Evolutionary conservation across 2,797 vertebrate species (phyloP).

Genomic region (Eutrigla gurnardus): DNA sequence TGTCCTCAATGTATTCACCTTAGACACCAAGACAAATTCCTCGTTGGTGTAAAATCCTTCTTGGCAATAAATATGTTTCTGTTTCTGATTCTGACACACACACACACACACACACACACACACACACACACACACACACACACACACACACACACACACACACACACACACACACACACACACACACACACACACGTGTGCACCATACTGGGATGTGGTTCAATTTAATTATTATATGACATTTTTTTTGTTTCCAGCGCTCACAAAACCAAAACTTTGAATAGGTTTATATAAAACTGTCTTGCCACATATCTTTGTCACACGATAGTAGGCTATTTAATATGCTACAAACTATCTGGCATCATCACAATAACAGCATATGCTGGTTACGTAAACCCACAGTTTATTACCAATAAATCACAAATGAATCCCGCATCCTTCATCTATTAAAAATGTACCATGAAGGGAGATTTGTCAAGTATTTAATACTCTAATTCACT

Average conservation of each 20-base stretch:
- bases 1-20: too few relatives aligned
- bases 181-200: conserved; percentile 15
- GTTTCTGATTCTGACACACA: too few relatives aligned
- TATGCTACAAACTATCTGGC: neutral
- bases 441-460: neutral
- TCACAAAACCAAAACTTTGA: neutral
- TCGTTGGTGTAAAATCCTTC: too few relatives aligned
- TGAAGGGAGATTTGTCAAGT: neutral
- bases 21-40: too few relatives aligned
- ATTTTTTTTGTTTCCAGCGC: too few relatives aligned
- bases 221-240: conserved; percentile 10
- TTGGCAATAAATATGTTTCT: too few relatives aligned
- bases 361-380: neutral
- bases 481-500: neutral
- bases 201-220: conserved; percentile 13
- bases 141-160: conserved; percentile 22
- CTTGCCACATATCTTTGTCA: neutral
- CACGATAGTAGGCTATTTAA: neutral
- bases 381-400: neutral
- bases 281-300: neutral
- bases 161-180: conserved; percentile 12
- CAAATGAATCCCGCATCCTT: neutral
- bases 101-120: too few relatives aligned
- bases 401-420: neutral
- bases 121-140: conserved; percentile 68